These are phyloP conservation scores for Ptyas mucosa DNA, from an alignment of 2,113 vertebrate species.

Conservation along the genomic window DNA sequence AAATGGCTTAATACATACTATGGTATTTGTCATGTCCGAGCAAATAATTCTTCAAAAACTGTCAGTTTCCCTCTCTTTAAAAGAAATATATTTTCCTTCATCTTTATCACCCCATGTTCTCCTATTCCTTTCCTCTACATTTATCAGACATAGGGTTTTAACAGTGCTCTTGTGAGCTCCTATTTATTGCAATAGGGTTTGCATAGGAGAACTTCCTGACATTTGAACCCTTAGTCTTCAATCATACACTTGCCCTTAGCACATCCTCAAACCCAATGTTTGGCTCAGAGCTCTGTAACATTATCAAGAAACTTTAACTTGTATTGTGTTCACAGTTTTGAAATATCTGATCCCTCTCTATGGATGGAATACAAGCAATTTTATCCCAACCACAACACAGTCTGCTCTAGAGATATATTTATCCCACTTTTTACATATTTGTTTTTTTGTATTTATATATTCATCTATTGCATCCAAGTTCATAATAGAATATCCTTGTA, in stretches of 20 bases:
- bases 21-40: constrained; percentile 49
- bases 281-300: constrained; percentile 62
- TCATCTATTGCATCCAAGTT: constrained; percentile 51
- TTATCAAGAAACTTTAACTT: constrained; percentile 55
- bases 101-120: constrained; percentile 27
- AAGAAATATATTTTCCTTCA: constrained; percentile 31
- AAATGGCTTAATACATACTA: constrained; percentile 68
- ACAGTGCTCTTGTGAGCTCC: neutral
- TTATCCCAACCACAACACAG: constrained; percentile 30
- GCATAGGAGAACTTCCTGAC: neutral
- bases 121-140: constrained; percentile 31
- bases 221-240: constrained; percentile 39
- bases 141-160: constrained; percentile 32
- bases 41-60: constrained; percentile 53
- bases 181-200: neutral
- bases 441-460: constrained; percentile 43
- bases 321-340: constrained; percentile 73
- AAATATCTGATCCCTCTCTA: constrained; percentile 43
- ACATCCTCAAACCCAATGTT: constrained; percentile 63
- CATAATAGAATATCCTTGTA: constrained; percentile 55
- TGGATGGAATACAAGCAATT: constrained; percentile 38
- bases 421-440: constrained; percentile 56
- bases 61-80: constrained; percentile 49
- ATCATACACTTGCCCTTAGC: constrained; percentile 51
- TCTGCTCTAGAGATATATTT: constrained; percentile 34